A percentile compares a stretch with the other conserved stretches of the same genome.
phyloP scores from a whole-genome alignment of 2,888 invertebrate genomes.

The Euzetes globulus region DNA sequence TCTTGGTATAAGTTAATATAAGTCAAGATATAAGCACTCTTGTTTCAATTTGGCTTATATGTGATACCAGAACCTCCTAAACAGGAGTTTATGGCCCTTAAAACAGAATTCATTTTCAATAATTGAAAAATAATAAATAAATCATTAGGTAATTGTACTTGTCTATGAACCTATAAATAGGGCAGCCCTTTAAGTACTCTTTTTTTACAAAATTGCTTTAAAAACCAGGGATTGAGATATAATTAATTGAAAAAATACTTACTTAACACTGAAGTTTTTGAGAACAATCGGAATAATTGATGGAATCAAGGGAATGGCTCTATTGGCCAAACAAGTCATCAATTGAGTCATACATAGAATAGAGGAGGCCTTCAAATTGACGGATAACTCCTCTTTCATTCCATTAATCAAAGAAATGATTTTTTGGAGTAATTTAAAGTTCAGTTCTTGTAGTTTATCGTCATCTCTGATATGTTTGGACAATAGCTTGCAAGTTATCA shows the following conservation, averaged over 20 bases:
- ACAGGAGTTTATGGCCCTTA: no score
- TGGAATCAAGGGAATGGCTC: slow-evolving; percentile 28
- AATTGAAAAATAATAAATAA: no score
- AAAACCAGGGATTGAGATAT: no score
- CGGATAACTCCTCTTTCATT: neutral
- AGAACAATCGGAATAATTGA: slow-evolving; percentile 27
- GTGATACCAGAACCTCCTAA: no score
- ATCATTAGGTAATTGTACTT: no score
- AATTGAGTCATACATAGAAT: slow-evolving; percentile 35
- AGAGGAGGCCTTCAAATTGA: slow-evolving; percentile 27
- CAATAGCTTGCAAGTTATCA: slow-evolving; percentile 73
- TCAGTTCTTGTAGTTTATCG: neutral
- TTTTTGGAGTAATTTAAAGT: slow-evolving; percentile 52
- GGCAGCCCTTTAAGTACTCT: no score
- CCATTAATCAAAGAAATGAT: slow-evolving; percentile 44
- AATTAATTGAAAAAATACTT: neutral
- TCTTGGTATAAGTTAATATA: no score
- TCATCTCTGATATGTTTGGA: slow-evolving; percentile 57
- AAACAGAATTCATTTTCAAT: no score
- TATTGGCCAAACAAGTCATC: neutral
- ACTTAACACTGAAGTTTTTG: neutral
- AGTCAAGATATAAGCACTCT: no score
- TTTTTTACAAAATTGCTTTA: no score
- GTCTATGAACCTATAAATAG: no score
- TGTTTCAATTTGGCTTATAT: no score